Evolutionary conservation across 2,113 vertebrate species (phyloP), one percentile per base, ranked within the genome.

Genomic region (Rhodinocichla rosea): DNA sequence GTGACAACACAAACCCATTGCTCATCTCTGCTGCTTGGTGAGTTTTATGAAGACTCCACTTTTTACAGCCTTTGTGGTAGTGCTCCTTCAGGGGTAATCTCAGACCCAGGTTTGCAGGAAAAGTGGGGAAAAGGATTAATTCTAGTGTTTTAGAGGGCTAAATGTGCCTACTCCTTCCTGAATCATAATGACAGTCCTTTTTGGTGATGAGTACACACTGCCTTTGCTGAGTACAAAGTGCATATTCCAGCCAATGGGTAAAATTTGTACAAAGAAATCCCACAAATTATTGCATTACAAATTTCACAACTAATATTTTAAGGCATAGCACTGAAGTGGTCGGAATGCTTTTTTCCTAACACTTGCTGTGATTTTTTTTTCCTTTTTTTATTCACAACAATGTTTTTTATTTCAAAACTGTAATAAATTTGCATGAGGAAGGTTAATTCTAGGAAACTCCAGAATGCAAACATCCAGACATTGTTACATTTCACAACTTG

Each of bases 391-490:
- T 89, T 80, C 12, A 4, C 44, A 83, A 17, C n/a, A 49, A 11
- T 30, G 21, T 77, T 69, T 64, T n/a, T 84, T 83, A 71, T 78
- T 80, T 33, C 75, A 83, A 86, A 94, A 68, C 75, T 92, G 44
- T 87, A 83, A 92, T 47, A 83, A 88, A 93, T 94, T 93, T 90
- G 39, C 86, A 69, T 92, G 81, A 80, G 59, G 80, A 67, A 84
- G 86, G 83, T 83, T 93, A 95, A 92, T 89, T 86, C 39, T 52
- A 40, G 53, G 68, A 93, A 83, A 89, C 7, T 1, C 32, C 73
- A 77, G 83, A 74, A 88, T 39, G 59, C 59, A 86, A 96, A 86
- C 71, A 63, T 86, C 80, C 78, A 87, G 69, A 32, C 39, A 30
- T 73, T 80, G 63, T 83, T 94, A 42, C 63, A 45, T 87, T 88